Conservation (phyloP, 1,140 invertebrate species). For the Drosophila serrata region DNA sequence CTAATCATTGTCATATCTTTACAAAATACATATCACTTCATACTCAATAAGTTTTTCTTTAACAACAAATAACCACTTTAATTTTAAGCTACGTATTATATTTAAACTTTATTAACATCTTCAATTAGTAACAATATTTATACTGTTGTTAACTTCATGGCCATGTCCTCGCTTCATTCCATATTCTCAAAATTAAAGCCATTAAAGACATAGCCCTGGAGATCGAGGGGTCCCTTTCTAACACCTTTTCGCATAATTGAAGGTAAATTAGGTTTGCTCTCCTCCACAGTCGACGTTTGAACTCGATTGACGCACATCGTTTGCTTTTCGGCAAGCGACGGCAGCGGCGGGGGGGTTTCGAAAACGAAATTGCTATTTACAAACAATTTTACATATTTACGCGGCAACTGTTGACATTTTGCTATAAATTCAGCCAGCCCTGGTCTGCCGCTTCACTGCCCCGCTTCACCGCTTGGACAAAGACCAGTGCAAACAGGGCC, state of each 20-base stretch:
- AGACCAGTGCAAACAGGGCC: conserved; percentile 60
- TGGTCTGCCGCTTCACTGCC: conserved; percentile 9
- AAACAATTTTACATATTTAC: conserved; percentile 81
- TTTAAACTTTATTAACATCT: too few relatives aligned
- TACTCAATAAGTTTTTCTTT: too few relatives aligned
- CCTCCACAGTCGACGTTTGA: conserved; percentile 37
- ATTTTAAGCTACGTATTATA: too few relatives aligned
- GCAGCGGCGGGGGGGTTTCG: not conserved
- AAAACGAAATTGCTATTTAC: conserved; percentile 77
- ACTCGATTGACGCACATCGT: conserved; percentile 46
- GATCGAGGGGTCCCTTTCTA: conserved; percentile 6
- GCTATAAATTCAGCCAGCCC: conserved; percentile 66
- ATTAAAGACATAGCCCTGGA: not conserved
- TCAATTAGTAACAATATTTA: too few relatives aligned
- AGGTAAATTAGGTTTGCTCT: conserved; percentile 61
- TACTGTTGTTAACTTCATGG: too few relatives aligned
- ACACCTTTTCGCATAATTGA: conserved; percentile 52
- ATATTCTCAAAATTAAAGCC: conserved; percentile 19
- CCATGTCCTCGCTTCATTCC: not conserved
- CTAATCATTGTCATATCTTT: too few relatives aligned
- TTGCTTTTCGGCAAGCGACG: conserved; percentile 29
- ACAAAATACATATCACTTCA: too few relatives aligned
- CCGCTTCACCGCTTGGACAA: conserved; percentile 7
- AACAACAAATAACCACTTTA: too few relatives aligned
- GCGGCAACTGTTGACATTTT: conserved; percentile 78